phyloP scores from a whole-genome alignment of 2,797 vertebrate genomes.

The Labroides dimidiatus region DNA sequence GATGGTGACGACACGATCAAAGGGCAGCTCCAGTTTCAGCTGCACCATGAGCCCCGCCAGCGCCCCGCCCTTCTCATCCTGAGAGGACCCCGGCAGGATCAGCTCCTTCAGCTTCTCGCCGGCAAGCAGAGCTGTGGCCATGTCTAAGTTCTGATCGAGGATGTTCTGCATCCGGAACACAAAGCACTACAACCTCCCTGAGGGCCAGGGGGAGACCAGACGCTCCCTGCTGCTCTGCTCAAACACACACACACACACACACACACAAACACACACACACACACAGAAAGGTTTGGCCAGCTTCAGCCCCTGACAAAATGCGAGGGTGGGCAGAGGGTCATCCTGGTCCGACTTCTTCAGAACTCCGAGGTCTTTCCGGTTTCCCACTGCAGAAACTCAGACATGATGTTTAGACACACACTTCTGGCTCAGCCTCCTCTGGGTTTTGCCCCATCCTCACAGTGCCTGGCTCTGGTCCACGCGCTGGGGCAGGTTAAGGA shows the following conservation, averaged over 20 bases:
- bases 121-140: slow-evolving; percentile 98
- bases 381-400: slow-evolving; percentile 16
- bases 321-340: slow-evolving; percentile 33
- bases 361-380: slow-evolving; percentile 18
- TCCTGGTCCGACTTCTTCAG: slow-evolving; percentile 23
- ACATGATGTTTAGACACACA: slow-evolving; percentile 37
- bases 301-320: slow-evolving; percentile 60
- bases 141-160: slow-evolving; percentile 98
- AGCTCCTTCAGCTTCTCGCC: slow-evolving; percentile 99
- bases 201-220: slow-evolving; percentile 27
- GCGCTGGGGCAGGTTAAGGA: slow-evolving; percentile 60
- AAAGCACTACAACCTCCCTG: slow-evolving; percentile 46
- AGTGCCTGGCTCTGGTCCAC: slow-evolving; percentile 42
- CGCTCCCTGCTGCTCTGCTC: slow-evolving; percentile 56
- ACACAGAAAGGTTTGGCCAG: slow-evolving; percentile 30
- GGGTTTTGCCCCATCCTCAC: slow-evolving; percentile 30
- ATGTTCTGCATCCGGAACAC: slow-evolving; percentile 95
- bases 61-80: slow-evolving; percentile 93
- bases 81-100: slow-evolving; percentile 93
- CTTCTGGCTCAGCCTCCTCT: slow-evolving; percentile 5
- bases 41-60: slow-evolving; percentile 95
- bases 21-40: slow-evolving; percentile 97
- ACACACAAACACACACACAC: slow-evolving; percentile 41
- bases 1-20: slow-evolving; percentile 98
- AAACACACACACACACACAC: slow-evolving; percentile 32